Evolutionary conservation across 2,797 vertebrate species (phyloP).

Genomic region (Benthosema pterotum): DNA sequence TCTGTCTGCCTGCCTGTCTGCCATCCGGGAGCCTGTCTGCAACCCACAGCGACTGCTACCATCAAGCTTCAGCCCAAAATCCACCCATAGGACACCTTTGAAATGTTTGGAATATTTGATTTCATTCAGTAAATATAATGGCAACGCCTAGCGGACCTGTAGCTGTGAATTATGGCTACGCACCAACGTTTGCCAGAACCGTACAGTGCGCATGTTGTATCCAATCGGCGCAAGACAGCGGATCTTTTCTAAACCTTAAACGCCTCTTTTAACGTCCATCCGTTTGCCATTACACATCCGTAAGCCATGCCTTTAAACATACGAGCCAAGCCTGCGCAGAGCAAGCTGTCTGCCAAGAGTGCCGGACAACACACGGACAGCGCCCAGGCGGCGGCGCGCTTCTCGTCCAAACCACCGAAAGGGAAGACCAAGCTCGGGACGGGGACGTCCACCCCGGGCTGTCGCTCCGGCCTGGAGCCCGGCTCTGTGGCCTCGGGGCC

Average conservation of each 20-base stretch:
- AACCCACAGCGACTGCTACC: conserved; percentile 37
- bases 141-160: not conserved
- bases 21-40: conserved; percentile 27
- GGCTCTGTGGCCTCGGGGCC: conserved; percentile 67
- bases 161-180: not conserved
- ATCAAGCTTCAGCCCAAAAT: conserved; percentile 24
- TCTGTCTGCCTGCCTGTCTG: conserved; percentile 38
- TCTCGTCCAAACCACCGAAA: conserved; percentile 87
- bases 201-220: conserved; percentile 11
- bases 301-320: conserved; percentile 73
- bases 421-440: conserved; percentile 84
- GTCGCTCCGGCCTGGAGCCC: conserved; percentile 85
- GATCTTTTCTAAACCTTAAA: conserved; percentile 27
- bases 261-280: conserved; percentile 24
- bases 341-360: conserved; percentile 86
- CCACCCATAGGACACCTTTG: conserved; percentile 6
- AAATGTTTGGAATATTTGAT: not conserved
- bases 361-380: conserved; percentile 84
- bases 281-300: conserved; percentile 37
- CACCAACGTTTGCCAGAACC: not conserved
- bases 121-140: not conserved
- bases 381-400: conserved; percentile 87
- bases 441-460: conserved; percentile 81
- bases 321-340: conserved; percentile 67
- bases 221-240: conserved; percentile 20